These are phyloP conservation scores for Drosophila macrospina DNA, from an alignment of 2,888 invertebrate genomes.

Conservation along the genomic window DNA sequence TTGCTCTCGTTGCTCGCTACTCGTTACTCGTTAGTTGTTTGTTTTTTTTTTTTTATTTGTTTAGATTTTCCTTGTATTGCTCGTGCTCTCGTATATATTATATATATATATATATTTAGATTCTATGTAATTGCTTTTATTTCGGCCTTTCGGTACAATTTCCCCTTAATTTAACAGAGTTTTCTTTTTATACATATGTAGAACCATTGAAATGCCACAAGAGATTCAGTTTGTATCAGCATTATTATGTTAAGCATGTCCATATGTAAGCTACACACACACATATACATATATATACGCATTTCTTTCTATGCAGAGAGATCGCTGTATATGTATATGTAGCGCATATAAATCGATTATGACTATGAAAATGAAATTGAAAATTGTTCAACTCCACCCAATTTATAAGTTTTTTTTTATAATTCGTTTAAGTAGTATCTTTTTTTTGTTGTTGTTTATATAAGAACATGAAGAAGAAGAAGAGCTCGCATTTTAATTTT, in stretches of 20 bases:
- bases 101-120: constrained; percentile 19
- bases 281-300: constrained; percentile 17
- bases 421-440: constrained; percentile 67
- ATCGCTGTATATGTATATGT: constrained; percentile 28
- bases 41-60: constrained; percentile 13
- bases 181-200: constrained; percentile 29
- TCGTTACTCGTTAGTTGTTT: constrained; percentile 33
- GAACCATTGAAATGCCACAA: constrained; percentile 1
- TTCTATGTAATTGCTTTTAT: constrained; percentile 15
- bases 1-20: constrained; percentile 26
- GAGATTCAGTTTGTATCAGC: constrained; percentile 51
- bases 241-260: constrained; percentile 30
- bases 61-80: constrained; percentile 28
- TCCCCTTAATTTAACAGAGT: constrained; percentile 19
- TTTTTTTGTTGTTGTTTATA: constrained; percentile 3
- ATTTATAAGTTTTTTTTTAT: constrained; percentile 77
- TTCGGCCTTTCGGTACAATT: constrained; percentile 21
- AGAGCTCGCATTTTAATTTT: constrained; percentile 33
- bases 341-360: constrained; percentile 27
- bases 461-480: neutral
- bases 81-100: constrained; percentile 2
- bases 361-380: constrained; percentile 28
- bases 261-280: neutral
- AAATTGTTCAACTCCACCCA: constrained; percentile 81
- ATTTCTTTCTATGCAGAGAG: constrained; percentile 11